Conservation (phyloP, 2,113 vertebrate genomes). For the Eonycteris spelaea region DNA sequence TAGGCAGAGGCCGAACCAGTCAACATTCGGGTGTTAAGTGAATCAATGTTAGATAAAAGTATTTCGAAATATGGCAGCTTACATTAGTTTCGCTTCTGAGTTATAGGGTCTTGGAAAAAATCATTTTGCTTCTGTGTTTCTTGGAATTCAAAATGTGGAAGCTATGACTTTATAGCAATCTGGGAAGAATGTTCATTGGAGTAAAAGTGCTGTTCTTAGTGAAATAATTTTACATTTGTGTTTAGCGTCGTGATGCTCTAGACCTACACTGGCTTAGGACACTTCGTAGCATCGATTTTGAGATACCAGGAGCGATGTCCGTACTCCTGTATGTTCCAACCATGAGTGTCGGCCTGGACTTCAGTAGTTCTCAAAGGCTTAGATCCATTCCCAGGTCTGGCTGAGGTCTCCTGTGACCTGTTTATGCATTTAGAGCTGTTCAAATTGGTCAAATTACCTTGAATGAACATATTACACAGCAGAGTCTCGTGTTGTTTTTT, state of each 20-base stretch:
- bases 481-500: neutral
- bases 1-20: neutral
- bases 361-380: neutral
- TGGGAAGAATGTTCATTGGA: neutral
- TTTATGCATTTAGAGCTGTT: neutral
- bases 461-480: neutral
- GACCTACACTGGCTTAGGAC: neutral
- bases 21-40: neutral
- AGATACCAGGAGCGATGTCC: no score
- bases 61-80: neutral
- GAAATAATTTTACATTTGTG: neutral
- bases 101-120: neutral
- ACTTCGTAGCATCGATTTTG: neutral
- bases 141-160: neutral
- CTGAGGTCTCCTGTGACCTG: neutral
- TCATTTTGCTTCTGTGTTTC: neutral
- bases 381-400: neutral
- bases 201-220: neutral
- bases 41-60: neutral
- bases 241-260: neutral
- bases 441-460: neutral
- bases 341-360: neutral
- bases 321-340: rapidly evolving
- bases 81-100: neutral
- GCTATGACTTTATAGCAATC: neutral